These are phyloP conservation scores for Antechinus stuartii DNA, from an alignment of 2,113 vertebrate genomes.

Conservation along the genomic window DNA sequence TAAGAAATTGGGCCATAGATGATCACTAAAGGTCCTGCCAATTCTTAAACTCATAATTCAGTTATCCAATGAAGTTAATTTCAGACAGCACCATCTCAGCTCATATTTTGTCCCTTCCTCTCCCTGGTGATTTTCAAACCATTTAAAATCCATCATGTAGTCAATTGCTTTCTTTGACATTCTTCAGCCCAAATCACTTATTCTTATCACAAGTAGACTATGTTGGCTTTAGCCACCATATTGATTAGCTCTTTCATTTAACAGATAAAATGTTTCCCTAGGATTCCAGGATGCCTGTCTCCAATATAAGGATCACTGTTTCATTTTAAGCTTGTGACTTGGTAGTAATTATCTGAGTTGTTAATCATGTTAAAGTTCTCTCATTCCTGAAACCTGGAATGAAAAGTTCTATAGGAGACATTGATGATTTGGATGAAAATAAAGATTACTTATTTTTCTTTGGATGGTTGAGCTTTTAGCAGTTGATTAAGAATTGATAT, in stretches of 20 bases:
- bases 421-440: constrained; percentile 51
- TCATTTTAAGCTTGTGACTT: neutral
- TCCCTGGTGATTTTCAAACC: neutral
- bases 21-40: neutral
- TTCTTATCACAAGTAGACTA: neutral
- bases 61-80: neutral
- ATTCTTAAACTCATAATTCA: neutral
- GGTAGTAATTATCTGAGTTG: neutral
- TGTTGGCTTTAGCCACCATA: neutral
- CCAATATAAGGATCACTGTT: neutral
- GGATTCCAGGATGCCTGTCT: neutral
- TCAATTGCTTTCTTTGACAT: neutral
- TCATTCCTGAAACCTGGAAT: neutral
- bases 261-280: neutral
- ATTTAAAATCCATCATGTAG: neutral
- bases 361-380: neutral
- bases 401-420: constrained; percentile 60
- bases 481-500: constrained; percentile 63
- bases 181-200: neutral
- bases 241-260: neutral
- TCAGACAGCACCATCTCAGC: neutral
- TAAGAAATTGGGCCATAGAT: neutral
- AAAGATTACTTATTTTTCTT: neutral
- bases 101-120: neutral
- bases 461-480: neutral